Evolutionary conservation across 2,888 invertebrate species (phyloP), one percentile per base, ranked within the genome.

Genomic region (Heliconius ismenius): DNA sequence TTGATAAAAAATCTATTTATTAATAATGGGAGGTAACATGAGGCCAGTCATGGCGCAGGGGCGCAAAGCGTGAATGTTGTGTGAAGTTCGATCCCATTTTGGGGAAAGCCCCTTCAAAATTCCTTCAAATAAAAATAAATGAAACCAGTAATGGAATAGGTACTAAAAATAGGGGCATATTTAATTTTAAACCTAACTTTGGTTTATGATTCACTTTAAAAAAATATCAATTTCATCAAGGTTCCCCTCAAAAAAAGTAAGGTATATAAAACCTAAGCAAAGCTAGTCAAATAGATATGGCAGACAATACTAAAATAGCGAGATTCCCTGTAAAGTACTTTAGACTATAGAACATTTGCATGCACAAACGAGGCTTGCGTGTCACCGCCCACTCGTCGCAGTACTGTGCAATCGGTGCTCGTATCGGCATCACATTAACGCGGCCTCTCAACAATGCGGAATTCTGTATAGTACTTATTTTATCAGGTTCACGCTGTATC

Each of bases 351-450:
- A 88, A 88, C 88, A 92, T 92, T 92, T 90, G 92, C 92, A 91
- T 92, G 84, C 86, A 82, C 88, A 84, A 84, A 86, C 87, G 87
- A 88, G 87, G 86, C 84, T 91, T 90, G 92, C 92, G 92, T 92
- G 92, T 91, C 82, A 86, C 85, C 92, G 91, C 92, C 92, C 92
- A 93, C 92, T 79, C 73, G 10, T 62, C 73, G 73, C 73, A 73
- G 63, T 89, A 88, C 90, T 82, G 90, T 89, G 89, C 91, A 90
- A 88, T 92, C 92, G 86, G 84, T 83, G 86, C 85, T 87, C 89
- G 87, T 91, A 92, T 92, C 92, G 86, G 91, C 91, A 90, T 91
- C 87, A 84, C 92, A 92, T 92, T 92, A 91, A 88, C 88, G 85
- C 86, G 88, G 87, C n/a, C 65, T 65, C 87, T 87, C 89, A 64